These are phyloP conservation scores for Formicarius rufipectus DNA, from an alignment of 2,113 vertebrate species.

Conservation along the genomic window DNA sequence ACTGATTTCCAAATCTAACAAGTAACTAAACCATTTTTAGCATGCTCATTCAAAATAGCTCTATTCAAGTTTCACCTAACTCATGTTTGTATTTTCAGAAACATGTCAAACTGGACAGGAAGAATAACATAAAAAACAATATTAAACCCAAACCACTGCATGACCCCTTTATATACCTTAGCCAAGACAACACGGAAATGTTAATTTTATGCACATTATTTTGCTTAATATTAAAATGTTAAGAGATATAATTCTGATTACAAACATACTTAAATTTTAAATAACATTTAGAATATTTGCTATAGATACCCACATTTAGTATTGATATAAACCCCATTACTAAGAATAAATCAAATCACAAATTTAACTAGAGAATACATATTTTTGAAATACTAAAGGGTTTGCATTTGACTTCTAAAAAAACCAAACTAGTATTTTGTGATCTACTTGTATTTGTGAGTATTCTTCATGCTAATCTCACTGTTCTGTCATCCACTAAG, in stretches of 20 bases:
- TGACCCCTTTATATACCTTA: not conserved
- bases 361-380: not conserved
- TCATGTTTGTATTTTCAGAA: not conserved
- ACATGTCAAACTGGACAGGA: not conserved
- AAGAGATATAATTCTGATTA: not conserved
- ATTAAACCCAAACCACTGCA: not conserved
- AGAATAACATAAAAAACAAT: not conserved
- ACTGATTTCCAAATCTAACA: not conserved
- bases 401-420: not conserved
- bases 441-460: not conserved
- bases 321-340: not conserved
- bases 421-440: not conserved
- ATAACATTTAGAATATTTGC: not conserved
- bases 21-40: not conserved
- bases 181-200: not conserved
- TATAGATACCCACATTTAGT: not conserved
- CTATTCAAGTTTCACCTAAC: not conserved
- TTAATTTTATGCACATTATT: not conserved
- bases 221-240: not conserved
- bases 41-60: not conserved
- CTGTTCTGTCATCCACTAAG: not conserved
- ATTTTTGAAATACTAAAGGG: not conserved
- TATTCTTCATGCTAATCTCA: not conserved
- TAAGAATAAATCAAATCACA: not conserved
- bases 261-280: not conserved